Evolutionary conservation across 2,113 vertebrate genomes (phyloP), one percentile per base, ranked within the genome.

Genomic region (Fregata magnificens): DNA sequence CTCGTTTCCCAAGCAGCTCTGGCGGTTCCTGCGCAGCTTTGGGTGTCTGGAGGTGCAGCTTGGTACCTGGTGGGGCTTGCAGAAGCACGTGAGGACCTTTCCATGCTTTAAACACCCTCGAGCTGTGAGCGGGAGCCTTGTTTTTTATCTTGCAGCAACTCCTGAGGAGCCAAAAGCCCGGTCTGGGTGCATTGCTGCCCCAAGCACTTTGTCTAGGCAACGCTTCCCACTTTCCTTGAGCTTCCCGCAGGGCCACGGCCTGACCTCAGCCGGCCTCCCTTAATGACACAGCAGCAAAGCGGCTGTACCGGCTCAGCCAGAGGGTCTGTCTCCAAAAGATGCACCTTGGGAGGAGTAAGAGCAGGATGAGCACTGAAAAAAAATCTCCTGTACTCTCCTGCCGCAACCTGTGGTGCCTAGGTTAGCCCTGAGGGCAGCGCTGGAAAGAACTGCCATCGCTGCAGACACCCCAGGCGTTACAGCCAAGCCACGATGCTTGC

Each of bases 271-370:
- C 82, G 14, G 34, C 47, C 16, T 47, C 17, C 58, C 18, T 6
- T 19, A 34, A 28, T 3, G 0, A 9, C 42, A 3, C 1, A 1
- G 20, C 9, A 4, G 53, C 6, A 4, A 42, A 29, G 24, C 0
- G 3, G 74, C 74, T 20, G 6, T 9, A 17, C 28, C 1, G 2
- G 71, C 81, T 71, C 20, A 22, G 47, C 49, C 1, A 1, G 42
- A 38, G 56, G n/a, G 18, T 20, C 32, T 11, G 22, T 62, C 63
- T 50, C 36, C 28, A 18, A 63, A 70, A 25, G 20, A 5, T 0
- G 6, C 2, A 6, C 32, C 13, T 38, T 2, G 7, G 11, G 42
- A 69, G 62, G 49, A 38, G 28, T 8, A 2, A 22, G 32, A 82
- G 20, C 22, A 40, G 42, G 32, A 16, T 6, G 22, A 70, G 32